Conservation (phyloP, 1,140 invertebrate genomes). For the Bombus sibiricus region DNA sequence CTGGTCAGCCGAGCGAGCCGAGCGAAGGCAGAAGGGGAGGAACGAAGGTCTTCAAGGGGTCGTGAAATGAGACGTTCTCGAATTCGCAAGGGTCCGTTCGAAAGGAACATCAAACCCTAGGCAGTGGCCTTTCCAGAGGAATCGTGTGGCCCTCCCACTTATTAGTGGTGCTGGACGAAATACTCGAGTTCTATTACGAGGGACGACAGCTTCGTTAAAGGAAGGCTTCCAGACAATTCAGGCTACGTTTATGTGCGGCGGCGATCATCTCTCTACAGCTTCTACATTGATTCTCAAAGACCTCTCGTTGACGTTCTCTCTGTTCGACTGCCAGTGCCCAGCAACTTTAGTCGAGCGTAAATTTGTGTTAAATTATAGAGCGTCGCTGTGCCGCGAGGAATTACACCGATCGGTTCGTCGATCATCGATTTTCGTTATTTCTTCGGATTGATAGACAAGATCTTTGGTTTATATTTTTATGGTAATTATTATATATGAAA, state of each 20-base stretch:
- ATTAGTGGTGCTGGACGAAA: conserved; percentile 63
- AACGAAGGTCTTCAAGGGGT: conserved; percentile 50
- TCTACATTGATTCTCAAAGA: conserved; percentile 52
- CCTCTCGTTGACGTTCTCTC: conserved; percentile 30
- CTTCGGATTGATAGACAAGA: no score
- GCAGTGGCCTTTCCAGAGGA: conserved; percentile 45
- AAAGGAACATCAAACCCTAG: conserved; percentile 51
- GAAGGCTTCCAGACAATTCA: conserved; percentile 36
- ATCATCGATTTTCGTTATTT: background rate
- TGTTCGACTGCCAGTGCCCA: conserved; percentile 26
- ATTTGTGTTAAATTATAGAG: conserved; percentile 50
- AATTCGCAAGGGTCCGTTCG: conserved; percentile 58
- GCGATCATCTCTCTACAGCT: conserved; percentile 39
- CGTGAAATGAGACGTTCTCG: conserved; percentile 68
- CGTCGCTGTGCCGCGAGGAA: conserved; percentile 4
- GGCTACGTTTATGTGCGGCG: conserved; percentile 43
- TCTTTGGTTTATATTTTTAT: background rate
- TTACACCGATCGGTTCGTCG: conserved; percentile 7
- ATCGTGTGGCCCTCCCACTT: conserved; percentile 52
- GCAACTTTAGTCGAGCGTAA: conserved; percentile 51
- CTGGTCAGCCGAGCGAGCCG: conserved; percentile 37
- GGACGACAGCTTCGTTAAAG: conserved; percentile 61
- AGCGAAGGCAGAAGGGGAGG: conserved; percentile 28
- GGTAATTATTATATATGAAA: no score
- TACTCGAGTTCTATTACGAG: conserved; percentile 58